Conservation (phyloP, 64 coral and sea anemone species). For the Stylophora pistillata region DNA sequence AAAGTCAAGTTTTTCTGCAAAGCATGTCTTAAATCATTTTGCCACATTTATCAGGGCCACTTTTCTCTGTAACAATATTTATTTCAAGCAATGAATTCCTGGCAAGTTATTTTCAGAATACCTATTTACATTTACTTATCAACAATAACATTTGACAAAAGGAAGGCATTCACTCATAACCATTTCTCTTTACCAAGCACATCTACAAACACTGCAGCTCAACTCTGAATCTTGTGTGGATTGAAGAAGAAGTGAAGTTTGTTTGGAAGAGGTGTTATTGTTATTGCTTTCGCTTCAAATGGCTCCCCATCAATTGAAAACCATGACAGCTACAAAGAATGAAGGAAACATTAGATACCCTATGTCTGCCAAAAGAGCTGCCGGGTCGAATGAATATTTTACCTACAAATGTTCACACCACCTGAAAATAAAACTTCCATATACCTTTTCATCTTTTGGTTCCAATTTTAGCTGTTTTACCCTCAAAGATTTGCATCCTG, state of each 20-base stretch:
- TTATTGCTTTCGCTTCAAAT: conserved; percentile 92
- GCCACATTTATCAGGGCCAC: background rate
- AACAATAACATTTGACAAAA: background rate
- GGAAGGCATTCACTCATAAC: background rate
- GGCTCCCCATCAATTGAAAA: conserved; percentile 98
- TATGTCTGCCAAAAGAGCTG: background rate
- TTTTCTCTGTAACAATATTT: background rate
- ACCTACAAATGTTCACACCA: background rate
- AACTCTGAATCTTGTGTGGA: background rate
- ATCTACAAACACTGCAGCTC: background rate
- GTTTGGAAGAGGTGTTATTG: conserved; percentile 64
- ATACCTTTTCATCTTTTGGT: conserved; percentile 59
- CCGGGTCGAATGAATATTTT: background rate
- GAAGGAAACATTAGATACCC: background rate
- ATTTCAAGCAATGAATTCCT: no score
- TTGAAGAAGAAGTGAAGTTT: conserved; percentile 85
- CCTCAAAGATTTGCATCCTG: conserved; percentile 36
- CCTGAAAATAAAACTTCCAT: background rate
- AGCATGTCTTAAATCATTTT: no score
- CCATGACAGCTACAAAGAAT: conserved; percentile 72
- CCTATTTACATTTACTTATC: background rate
- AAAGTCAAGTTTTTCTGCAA: no score
- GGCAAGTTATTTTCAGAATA: background rate
- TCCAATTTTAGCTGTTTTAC: conserved; percentile 67
- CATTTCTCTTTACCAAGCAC: background rate